Percentiles rank a stretch among this genome's conserved stretches.
phyloP scores from a whole-genome alignment of 2,113 vertebrate species.

The Synchiropus splendidus region DNA sequence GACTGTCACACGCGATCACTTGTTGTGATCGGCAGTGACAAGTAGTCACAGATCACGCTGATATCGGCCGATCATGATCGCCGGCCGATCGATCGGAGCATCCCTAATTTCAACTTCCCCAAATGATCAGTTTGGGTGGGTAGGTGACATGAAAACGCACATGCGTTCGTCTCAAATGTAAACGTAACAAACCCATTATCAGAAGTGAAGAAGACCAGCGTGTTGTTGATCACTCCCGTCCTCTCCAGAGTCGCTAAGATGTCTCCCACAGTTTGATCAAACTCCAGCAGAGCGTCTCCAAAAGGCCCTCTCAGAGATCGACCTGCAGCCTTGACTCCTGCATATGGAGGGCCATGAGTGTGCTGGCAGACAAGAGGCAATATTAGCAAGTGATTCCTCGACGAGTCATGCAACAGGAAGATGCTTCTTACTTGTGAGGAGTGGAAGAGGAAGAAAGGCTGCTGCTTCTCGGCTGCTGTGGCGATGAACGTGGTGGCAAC shows the following conservation, averaged over 20 bases:
- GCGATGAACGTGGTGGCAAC: slow-evolving; percentile 75
- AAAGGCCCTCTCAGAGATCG: slow-evolving; percentile 70
- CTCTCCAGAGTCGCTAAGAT: slow-evolving; percentile 66
- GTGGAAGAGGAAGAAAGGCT: slow-evolving; percentile 90
- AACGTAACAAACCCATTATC: slow-evolving; percentile 79
- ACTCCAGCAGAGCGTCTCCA: slow-evolving; percentile 81
- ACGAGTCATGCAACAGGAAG: neutral
- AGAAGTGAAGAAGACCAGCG: slow-evolving; percentile 83
- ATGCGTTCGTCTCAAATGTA: too few species aligned
- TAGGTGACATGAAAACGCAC: too few species aligned
- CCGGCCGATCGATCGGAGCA: too few species aligned
- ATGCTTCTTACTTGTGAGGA: slow-evolving; percentile 73
- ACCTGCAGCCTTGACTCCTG: slow-evolving; percentile 63
- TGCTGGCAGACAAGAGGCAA: slow-evolving; percentile 65
- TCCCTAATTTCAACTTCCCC: too few species aligned
- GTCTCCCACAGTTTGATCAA: slow-evolving; percentile 76
- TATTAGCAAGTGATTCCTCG: too few species aligned
- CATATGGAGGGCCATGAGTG: slow-evolving; percentile 91
- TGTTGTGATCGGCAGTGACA: too few species aligned
- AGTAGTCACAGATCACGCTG: too few species aligned
- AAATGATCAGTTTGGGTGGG: too few species aligned
- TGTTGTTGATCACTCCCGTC: slow-evolving; percentile 68
- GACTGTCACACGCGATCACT: too few species aligned
- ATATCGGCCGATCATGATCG: too few species aligned
- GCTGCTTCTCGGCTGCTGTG: slow-evolving; percentile 45